Evolutionary conservation across 2,888 invertebrate genomes (phyloP), one percentile per base, ranked within the genome.

Genomic region (Mesorhabditis sp.): DNA sequence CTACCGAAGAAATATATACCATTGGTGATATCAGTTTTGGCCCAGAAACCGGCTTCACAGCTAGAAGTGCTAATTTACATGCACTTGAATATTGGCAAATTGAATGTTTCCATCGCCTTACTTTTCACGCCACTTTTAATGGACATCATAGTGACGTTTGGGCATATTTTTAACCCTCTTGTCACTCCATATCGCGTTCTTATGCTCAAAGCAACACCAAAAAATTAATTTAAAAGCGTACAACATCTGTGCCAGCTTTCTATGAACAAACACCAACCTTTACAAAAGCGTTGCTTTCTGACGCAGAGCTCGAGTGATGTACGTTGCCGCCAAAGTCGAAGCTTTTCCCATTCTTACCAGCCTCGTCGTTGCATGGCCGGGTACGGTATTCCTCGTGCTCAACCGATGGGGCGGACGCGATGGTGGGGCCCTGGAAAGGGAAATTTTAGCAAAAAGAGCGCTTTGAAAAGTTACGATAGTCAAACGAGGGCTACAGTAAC

Each of bases 351-450:
- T 74, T 81, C 71, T 82, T 76, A 61, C 77, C 78, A 61, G 72
- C 73, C 45, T 71, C 75, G 44, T 77, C 77, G 63, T 83, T 79
- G 5, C 82, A 82, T 13, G 83, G 83, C 68, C 79, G 71, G 28
- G 84, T 84, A 41, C 84, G 78, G 72, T 85, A 84, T 72, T 85
- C 84, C 67, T 85, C 84, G 70, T 83, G 84, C 64, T 84, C 84
- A 1, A 84, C 84, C 4, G 83, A 83, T 4, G 84, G 84, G 5
- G 84, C 84, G 4, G 84, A 84, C 4, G 83, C 83, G 41, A 84
- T 82, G 7, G 84, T 84, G 1, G 84, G 83, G 4, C 83, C 83
- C 84, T 84, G 67, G n/a, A 77, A 70, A 68, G 10, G 41, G 10
- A 43, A 7, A 5, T 4, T 45, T 69, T 42, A 43, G 63, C 41